Conservation (phyloP, 2,113 vertebrate species). For the Heterochromis multidens region DNA sequence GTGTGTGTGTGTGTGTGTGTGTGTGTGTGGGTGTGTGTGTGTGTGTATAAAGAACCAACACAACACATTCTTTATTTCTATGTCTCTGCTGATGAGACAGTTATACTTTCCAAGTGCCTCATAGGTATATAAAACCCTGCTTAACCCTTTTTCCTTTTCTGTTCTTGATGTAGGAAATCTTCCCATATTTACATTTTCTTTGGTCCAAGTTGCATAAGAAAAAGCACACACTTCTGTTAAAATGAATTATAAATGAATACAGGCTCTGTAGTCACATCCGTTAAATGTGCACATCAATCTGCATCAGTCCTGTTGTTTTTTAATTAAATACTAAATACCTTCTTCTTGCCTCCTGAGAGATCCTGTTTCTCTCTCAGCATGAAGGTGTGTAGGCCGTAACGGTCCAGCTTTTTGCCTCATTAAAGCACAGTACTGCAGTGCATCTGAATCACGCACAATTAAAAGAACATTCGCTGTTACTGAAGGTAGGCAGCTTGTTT, state of each 20-base stretch:
- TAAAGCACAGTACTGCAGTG: slow-evolving; percentile 9
- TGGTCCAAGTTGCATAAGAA: neutral
- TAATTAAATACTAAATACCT: neutral
- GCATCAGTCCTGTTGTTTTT: neutral
- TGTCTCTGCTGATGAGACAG: slow-evolving; percentile 1
- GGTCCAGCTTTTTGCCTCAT: slow-evolving; percentile 23
- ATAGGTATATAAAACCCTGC: slow-evolving; percentile 7
- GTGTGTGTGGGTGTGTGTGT: neutral
- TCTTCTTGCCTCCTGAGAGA: neutral
- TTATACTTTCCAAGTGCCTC: slow-evolving; percentile 59
- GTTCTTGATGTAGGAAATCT: neutral
- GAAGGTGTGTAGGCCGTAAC: neutral
- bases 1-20: slow-evolving; percentile 3
- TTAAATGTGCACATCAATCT: neutral
- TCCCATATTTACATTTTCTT: neutral
- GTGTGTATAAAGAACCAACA: slow-evolving; percentile 43
- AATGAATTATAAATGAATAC: neutral
- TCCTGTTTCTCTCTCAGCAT: neutral
- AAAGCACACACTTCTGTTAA: neutral
- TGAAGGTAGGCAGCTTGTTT: slow-evolving; percentile 33
- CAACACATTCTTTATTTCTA: slow-evolving; percentile 46
- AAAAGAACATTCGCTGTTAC: neutral
- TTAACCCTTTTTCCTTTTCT: neutral
- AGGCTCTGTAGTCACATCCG: neutral
- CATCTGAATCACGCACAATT: slow-evolving; percentile 59